Base-by-base conservation (phyloP, 2,797 vertebrate species). In the Diglossa cyanea region DNA sequence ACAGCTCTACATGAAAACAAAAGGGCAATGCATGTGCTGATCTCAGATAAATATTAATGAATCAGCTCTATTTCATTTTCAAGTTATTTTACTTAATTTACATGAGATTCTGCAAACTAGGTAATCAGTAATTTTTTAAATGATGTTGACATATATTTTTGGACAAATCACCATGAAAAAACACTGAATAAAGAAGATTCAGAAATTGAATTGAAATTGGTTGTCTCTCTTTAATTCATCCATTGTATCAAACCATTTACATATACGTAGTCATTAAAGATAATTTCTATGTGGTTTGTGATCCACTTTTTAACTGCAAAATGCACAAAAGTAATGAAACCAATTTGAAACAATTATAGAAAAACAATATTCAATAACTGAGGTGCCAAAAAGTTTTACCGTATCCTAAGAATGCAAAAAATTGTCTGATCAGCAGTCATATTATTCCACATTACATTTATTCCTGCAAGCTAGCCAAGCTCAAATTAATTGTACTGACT, bases 401-500 rank as follows among this genome's bases (percentile, higher is more conserved):
- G 2, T 93, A 96, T 97, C 84, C 94, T 91, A 94, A 98, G 93
- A 95, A 97, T 67, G 73, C 24, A 83, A 97, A 96, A 97, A 95
- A 93, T 77, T 93, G 94, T 94, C 90, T 90, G 91, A 95, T 90
- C 88, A 97, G 96, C 97, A 97, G 93, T 87, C 96, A 97, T 97
- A 97, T 97, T 97, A 96, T 97, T 97, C 87, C 60, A 85, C 87
- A 76, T 98, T 97, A 95, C 92, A 91, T 97, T 97, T 97, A 95
- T 97, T 97, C 94, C 82, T 97, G 96, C 96, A 97, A 97, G 86
- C 96, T 92, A 98, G 93, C 96, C 96, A 95, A 97, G 96, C 97
- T 98, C 96, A 97, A 98, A 98, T 98, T 98, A 98, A 98, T 98
- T 98, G 97, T 97, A 98, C 97, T 96, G 97, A 97, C 97, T 98